phyloP scores from a whole-genome alignment of 1,140 invertebrate species.

The Nephotettix cincticeps region DNA sequence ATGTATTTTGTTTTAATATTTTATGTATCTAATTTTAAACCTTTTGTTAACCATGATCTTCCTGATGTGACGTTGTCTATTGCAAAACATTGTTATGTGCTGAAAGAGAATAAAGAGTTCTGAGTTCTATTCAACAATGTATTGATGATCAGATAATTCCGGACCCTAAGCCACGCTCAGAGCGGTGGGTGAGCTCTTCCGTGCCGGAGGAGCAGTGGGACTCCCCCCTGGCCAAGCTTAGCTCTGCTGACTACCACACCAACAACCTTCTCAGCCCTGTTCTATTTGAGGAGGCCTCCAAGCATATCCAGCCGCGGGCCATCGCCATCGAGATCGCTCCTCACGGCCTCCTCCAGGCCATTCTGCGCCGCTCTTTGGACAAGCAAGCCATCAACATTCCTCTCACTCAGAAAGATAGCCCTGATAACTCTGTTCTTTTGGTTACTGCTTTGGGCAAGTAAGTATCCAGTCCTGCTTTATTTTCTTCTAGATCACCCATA shows the following conservation, averaged over 20 bases:
- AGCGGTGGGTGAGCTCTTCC: conserved; percentile 86
- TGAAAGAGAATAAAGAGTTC: too few species aligned
- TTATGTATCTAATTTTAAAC: too few species aligned
- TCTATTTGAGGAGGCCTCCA: conserved; percentile 38
- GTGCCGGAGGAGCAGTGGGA: conserved; percentile 76
- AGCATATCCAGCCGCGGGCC: conserved; percentile 37
- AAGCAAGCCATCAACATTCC: conserved; percentile 66
- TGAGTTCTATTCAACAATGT: too few species aligned
- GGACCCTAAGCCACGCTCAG: conserved; percentile 64
- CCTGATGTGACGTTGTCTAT: too few species aligned
- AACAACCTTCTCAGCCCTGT: conserved; percentile 65
- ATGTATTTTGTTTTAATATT: too few species aligned
- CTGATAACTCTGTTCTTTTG: conserved; percentile 70
- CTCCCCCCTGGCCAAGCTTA: conserved; percentile 62
- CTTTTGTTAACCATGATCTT: too few species aligned
- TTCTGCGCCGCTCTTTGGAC: conserved; percentile 59
- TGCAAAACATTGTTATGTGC: too few species aligned
- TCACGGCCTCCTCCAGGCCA: conserved; percentile 70
- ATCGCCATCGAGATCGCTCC: conserved; percentile 72
- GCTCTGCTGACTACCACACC: conserved; percentile 88
- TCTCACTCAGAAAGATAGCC: conserved; percentile 72
- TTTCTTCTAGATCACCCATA: too few species aligned
- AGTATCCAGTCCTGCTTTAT: too few species aligned
- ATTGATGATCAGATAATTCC: conserved; percentile 62
- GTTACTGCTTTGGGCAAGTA: conserved; percentile 70